Evolutionary conservation across 2,113 vertebrate species (phyloP).

Genomic region (Neotoma lepida): DNA sequence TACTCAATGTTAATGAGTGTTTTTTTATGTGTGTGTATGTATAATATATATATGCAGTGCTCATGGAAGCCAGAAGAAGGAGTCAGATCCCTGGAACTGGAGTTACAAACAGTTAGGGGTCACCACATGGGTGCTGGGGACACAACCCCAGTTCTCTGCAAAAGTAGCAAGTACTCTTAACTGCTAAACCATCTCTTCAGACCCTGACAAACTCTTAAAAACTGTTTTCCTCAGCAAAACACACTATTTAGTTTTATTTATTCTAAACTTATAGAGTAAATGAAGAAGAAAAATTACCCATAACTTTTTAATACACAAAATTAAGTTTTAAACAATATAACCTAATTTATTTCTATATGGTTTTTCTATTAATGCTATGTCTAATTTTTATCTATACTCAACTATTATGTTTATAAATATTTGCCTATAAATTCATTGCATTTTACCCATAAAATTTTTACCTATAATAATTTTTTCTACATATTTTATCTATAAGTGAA

Average conservation of each 20-base stretch:
- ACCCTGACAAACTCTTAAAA: neutral
- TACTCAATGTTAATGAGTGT: neutral
- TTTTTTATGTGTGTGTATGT: neutral
- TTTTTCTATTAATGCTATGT: conserved; percentile 29
- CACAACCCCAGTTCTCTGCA: neutral
- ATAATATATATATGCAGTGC: too few relatives aligned
- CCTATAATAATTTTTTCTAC: conserved; percentile 7
- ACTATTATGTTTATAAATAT: neutral
- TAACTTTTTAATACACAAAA: conserved; percentile 41
- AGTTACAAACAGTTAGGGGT: neutral
- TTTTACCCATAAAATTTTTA: neutral
- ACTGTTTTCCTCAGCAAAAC: neutral
- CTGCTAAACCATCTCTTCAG: neutral
- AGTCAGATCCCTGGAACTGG: neutral
- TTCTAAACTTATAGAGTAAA: neutral
- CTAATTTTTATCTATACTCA: conserved; percentile 22
- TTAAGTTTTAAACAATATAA: neutral
- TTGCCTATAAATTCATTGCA: conserved; percentile 2
- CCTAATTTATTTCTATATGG: neutral
- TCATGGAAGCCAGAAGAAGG: neutral
- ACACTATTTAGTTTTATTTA: conserved; percentile 21
- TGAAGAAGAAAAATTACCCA: neutral
- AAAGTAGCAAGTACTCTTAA: too few relatives aligned
- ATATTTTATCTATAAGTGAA: neutral
- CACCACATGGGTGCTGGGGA: neutral